These are phyloP conservation scores for Hanleya hanleyi DNA, from an alignment of 2,888 invertebrate genomes.

Conservation along the genomic window DNA sequence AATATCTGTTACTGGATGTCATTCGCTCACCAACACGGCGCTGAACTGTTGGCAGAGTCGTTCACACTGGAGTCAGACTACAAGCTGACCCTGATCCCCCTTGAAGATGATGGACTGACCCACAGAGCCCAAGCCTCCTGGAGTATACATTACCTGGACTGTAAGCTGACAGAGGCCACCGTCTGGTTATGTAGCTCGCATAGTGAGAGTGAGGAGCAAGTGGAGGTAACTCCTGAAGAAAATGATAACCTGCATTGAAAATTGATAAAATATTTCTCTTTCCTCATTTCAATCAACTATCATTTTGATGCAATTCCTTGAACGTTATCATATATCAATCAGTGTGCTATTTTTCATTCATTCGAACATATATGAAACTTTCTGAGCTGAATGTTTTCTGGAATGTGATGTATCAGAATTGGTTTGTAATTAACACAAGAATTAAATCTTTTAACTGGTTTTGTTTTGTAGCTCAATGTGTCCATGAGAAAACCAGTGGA, in stretches of 20 bases:
- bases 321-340: too few relatives aligned
- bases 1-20: conserved; percentile 97
- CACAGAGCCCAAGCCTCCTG: conserved; percentile 90
- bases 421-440: too few relatives aligned
- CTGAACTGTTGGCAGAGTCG: conserved; percentile 63
- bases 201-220: conserved; percentile 9
- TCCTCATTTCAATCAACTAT: too few relatives aligned
- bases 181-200: conserved; percentile 61
- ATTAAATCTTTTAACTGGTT: too few relatives aligned
- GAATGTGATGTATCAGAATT: too few relatives aligned
- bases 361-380: too few relatives aligned
- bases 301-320: too few relatives aligned
- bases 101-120: conserved; percentile 88
- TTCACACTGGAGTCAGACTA: conserved; percentile 63
- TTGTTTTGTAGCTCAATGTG: conserved; percentile 56
- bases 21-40: conserved; percentile 92
- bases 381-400: too few relatives aligned
- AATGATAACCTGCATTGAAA: background rate
- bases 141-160: conserved; percentile 95
- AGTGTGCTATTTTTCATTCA: too few relatives aligned
- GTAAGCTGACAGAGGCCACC: conserved; percentile 82
- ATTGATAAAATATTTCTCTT: too few relatives aligned
- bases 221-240: too few relatives aligned
- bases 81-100: conserved; percentile 80
- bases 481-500: conserved; percentile 80